These are phyloP conservation scores for Hermaeophaga mercurialis DNA, from an alignment of 2,888 invertebrate species.

Conservation along the genomic window DNA sequence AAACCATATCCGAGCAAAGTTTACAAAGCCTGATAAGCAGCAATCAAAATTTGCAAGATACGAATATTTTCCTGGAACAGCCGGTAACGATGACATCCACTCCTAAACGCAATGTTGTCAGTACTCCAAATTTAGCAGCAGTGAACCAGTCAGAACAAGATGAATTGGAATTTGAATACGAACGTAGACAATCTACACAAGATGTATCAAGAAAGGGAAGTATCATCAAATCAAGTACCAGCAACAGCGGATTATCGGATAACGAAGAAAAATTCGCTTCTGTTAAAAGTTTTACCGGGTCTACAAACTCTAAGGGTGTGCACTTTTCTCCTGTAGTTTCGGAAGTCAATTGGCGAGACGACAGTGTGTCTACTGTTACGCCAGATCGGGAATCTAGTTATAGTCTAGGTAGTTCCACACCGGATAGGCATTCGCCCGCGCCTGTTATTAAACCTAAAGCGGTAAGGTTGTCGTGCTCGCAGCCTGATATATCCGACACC, in stretches of 20 bases:
- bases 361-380: constrained; percentile 52
- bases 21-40: constrained; percentile 49
- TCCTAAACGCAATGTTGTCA: constrained; percentile 30
- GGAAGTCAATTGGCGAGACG: constrained; percentile 79
- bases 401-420: constrained; percentile 50
- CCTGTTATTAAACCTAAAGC: constrained; percentile 42
- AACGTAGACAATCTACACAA: constrained; percentile 61
- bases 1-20: constrained; percentile 56
- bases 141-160: constrained; percentile 40
- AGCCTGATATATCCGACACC: constrained; percentile 50
- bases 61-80: constrained; percentile 29
- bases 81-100: constrained; percentile 30
- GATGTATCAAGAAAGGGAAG: constrained; percentile 65
- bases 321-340: constrained; percentile 81
- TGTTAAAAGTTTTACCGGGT: constrained; percentile 48
- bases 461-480: constrained; percentile 44
- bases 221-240: constrained; percentile 52
- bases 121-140: constrained; percentile 39
- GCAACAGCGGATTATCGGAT: constrained; percentile 54
- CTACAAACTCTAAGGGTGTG: constrained; percentile 61
- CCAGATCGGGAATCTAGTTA: constrained; percentile 52
- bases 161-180: no score
- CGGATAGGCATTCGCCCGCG: constrained; percentile 43
- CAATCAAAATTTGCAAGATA: constrained; percentile 33
- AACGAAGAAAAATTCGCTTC: constrained; percentile 50